phyloP scores from a whole-genome alignment of 2,113 vertebrate genomes.

The Plecotus auritus region DNA sequence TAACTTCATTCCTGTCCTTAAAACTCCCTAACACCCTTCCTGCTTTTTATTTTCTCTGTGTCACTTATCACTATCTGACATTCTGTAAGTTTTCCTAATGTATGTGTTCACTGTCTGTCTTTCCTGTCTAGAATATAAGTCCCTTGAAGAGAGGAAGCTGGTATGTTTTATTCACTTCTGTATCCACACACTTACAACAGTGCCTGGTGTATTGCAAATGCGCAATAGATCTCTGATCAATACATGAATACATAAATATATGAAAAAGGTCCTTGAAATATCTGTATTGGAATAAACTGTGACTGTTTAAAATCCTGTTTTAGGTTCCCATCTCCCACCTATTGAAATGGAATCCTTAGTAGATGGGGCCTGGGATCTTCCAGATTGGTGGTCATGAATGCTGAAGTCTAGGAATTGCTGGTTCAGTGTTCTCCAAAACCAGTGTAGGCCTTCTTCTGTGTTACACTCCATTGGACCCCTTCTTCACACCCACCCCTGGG shows the following conservation, averaged over 20 bases:
- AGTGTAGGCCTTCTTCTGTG: fast-evolving
- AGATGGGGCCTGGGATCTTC: not conserved
- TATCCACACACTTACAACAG: not conserved
- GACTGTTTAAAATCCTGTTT: not conserved
- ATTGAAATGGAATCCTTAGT: not conserved
- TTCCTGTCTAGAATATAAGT: not conserved
- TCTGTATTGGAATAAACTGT: not conserved
- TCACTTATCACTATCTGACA: not conserved
- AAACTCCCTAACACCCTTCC: not conserved
- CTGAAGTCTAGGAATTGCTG: not conserved
- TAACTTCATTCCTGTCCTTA: not conserved
- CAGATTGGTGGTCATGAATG: not conserved
- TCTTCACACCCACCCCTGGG: not conserved
- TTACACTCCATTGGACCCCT: not conserved
- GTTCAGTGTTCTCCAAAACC: not conserved
- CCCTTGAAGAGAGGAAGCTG: not conserved
- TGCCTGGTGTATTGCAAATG: not conserved
- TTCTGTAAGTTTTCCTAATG: not conserved
- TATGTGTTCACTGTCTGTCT: not conserved
- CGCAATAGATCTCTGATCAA: not conserved
- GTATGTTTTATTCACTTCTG: not conserved
- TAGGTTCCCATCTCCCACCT: too few species aligned
- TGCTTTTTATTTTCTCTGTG: not conserved
- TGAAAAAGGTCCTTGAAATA: not conserved
- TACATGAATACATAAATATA: not conserved